Conservation (phyloP, 2,113 vertebrate species). For the Brienomyrus brachyistius region DNA sequence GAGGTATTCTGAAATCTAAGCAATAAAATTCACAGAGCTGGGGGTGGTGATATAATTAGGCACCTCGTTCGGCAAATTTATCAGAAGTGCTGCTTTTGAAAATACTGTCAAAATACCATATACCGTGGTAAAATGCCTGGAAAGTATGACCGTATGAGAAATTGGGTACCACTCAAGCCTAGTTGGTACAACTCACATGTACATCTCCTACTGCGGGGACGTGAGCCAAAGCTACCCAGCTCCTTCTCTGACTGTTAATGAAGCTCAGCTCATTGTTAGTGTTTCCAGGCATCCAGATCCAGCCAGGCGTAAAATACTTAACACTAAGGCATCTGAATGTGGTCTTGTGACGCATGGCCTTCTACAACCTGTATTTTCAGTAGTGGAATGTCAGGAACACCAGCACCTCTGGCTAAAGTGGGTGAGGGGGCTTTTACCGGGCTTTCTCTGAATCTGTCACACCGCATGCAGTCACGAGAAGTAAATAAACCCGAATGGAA, state of each 20-base stretch:
- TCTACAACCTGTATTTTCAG: not conserved
- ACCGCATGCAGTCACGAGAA: not conserved
- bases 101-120: not conserved
- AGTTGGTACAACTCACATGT: not conserved
- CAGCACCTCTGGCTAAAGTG: not conserved
- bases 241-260: not conserved
- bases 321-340: not conserved
- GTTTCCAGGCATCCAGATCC: not conserved
- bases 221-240: not conserved
- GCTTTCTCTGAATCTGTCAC: not conserved
- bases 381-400: not conserved
- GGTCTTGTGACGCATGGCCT: not conserved
- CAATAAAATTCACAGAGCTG: not conserved
- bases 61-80: not conserved
- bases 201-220: not conserved
- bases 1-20: not conserved
- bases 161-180: not conserved
- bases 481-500: not conserved
- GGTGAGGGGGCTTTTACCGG: not conserved
- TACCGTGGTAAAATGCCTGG: not conserved
- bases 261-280: not conserved
- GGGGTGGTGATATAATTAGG: not conserved
- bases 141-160: not conserved
- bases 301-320: not conserved
- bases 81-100: not conserved